Conservation (phyloP, 2,113 vertebrate genomes). For the Propithecus coquereli region DNA sequence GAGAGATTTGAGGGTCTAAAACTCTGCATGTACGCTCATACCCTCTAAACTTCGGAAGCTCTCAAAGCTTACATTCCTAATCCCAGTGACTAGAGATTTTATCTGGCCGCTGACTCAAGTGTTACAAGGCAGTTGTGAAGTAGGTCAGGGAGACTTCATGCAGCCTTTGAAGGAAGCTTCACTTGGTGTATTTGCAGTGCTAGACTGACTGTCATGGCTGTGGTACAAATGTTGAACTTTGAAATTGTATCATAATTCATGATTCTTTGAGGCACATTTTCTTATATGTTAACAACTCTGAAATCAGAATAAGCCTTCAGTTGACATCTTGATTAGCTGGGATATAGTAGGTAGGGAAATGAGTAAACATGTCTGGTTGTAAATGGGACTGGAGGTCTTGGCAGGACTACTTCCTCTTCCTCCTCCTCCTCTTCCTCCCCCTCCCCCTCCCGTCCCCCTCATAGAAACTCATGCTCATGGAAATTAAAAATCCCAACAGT, state of each 20-base stretch:
- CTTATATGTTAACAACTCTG: rapidly evolving
- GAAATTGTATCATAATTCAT: background rate
- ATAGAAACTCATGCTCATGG: rapidly evolving
- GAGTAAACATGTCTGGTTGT: rapidly evolving
- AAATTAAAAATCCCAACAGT: rapidly evolving
- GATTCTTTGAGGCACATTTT: background rate
- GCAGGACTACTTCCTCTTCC: background rate
- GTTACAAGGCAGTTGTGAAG: rapidly evolving
- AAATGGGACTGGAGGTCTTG: rapidly evolving
- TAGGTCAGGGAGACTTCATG: background rate
- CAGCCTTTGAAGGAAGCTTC: background rate
- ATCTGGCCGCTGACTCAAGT: background rate
- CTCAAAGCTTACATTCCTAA: background rate
- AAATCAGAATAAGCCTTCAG: background rate
- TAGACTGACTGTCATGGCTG: background rate
- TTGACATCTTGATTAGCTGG: rapidly evolving
- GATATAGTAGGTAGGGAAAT: rapidly evolving
- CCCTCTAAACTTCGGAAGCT: no score
- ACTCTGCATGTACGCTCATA: rapidly evolving
- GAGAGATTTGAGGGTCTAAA: background rate
- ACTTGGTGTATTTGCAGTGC: rapidly evolving
- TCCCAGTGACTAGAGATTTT: background rate
- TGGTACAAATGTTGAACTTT: background rate
- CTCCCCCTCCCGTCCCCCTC: rapidly evolving
- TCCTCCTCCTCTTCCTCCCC: no score